These are phyloP conservation scores for Sebastes cheni DNA, from an alignment of 2,797 vertebrate species.

Conservation along the genomic window DNA sequence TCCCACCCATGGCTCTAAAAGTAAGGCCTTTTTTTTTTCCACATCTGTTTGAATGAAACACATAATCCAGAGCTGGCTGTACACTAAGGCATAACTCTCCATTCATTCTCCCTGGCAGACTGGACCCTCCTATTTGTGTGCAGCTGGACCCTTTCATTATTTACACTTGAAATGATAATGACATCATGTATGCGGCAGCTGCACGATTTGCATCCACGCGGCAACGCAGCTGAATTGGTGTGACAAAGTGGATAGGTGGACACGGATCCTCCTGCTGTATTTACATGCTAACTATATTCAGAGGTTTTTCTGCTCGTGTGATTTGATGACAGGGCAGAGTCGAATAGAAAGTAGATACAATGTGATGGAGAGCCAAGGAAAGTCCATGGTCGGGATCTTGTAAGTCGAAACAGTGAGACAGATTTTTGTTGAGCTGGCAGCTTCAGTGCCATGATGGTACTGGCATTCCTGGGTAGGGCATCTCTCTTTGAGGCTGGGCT, in stretches of 20 bases:
- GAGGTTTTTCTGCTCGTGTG: constrained; percentile 12
- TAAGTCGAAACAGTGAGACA: constrained; percentile 17
- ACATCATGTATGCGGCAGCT: constrained; percentile 77
- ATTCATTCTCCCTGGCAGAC: constrained; percentile 54
- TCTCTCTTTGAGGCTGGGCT: constrained; percentile 45
- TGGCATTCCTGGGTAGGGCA: constrained; percentile 2
- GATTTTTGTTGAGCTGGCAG: constrained; percentile 22
- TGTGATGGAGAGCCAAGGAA: neutral
- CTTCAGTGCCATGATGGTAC: neutral
- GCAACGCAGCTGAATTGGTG: constrained; percentile 56
- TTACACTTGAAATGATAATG: constrained; percentile 82
- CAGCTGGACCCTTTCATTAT: constrained; percentile 81
- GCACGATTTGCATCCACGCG: constrained; percentile 73
- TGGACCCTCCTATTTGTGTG: constrained; percentile 60
- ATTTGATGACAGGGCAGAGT: constrained; percentile 8
- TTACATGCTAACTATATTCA: constrained; percentile 43
- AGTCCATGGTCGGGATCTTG: neutral
- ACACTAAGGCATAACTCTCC: constrained; percentile 20
- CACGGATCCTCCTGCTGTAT: constrained; percentile 33
- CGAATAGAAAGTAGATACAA: neutral
- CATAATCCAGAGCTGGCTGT: constrained; percentile 34
- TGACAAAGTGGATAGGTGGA: constrained; percentile 52
- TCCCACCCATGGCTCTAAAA: constrained; percentile 6
- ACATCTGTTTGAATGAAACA: constrained; percentile 17
- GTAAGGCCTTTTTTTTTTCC: neutral